Evolutionary conservation across 2,113 vertebrate genomes (phyloP).

Genomic region (Macaca nemestrina): DNA sequence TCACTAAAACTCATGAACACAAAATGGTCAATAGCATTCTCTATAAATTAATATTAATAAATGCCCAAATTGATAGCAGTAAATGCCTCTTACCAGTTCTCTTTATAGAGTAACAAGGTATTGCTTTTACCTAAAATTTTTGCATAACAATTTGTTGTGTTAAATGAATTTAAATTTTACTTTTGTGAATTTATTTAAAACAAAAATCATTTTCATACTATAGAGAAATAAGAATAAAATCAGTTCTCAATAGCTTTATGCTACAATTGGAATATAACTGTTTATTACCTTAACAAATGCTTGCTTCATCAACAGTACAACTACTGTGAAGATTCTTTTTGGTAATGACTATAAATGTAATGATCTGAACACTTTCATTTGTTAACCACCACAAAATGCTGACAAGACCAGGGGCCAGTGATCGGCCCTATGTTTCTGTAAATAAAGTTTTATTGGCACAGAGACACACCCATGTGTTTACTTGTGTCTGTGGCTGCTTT

Average conservation of each 20-base stretch:
- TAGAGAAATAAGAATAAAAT: neutral
- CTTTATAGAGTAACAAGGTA: neutral
- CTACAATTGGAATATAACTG: rapidly evolving
- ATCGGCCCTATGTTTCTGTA: rapidly evolving
- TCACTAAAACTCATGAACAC: neutral
- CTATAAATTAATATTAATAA: neutral
- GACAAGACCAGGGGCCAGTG: neutral
- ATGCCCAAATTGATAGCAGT: neutral
- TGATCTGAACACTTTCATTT: neutral
- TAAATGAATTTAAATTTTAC: neutral
- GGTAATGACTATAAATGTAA: neutral
- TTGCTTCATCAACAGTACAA: neutral
- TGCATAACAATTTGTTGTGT: neutral
- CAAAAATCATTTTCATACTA: neutral
- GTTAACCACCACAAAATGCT: neutral
- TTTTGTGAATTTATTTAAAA: neutral
- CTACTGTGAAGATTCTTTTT: rapidly evolving
- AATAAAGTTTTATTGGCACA: neutral
- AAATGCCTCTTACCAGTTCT: neutral
- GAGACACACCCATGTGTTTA: rapidly evolving
- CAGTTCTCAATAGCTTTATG: neutral
- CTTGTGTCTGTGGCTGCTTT: rapidly evolving
- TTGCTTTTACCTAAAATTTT: neutral
- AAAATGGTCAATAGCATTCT: neutral
- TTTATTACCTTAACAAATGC: too few species aligned